phyloP scores from a whole-genome alignment of 2,888 invertebrate genomes.

The Digitonthophagus gazella region DNA sequence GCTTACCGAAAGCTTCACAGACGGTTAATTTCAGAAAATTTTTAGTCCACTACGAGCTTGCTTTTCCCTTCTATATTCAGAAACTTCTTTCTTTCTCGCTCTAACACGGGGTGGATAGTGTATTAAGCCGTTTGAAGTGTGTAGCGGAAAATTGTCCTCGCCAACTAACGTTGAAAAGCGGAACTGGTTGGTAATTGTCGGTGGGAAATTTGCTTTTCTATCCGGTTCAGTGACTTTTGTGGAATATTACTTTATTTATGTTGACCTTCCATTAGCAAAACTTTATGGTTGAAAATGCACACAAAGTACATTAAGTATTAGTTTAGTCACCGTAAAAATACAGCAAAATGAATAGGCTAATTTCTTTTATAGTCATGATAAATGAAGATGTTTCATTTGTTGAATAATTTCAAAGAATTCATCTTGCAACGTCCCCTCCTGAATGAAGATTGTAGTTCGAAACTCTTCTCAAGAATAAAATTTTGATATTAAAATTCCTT shows the following conservation, averaged over 20 bases:
- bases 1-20: no score
- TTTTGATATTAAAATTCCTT: no score
- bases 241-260: background rate
- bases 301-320: no score
- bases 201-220: background rate
- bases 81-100: background rate
- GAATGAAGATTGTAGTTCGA: no score
- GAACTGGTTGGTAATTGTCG: constrained; percentile 6
- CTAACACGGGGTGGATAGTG: background rate
- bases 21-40: background rate
- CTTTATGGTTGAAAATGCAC: no score
- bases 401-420: no score
- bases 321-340: no score
- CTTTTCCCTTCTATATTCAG: background rate
- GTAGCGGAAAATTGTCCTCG: constrained; percentile 17
- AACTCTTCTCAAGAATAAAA: no score
- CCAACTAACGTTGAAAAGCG: background rate
- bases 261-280: background rate
- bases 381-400: no score
- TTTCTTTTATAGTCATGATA: no score
- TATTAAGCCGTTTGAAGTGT: constrained; percentile 14
- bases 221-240: background rate
- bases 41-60: background rate
- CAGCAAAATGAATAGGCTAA: no score
- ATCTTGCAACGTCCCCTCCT: no score